These are phyloP conservation scores for Taurulus bubalis DNA, from an alignment of 2,113 vertebrate genomes.

Conservation along the genomic window DNA sequence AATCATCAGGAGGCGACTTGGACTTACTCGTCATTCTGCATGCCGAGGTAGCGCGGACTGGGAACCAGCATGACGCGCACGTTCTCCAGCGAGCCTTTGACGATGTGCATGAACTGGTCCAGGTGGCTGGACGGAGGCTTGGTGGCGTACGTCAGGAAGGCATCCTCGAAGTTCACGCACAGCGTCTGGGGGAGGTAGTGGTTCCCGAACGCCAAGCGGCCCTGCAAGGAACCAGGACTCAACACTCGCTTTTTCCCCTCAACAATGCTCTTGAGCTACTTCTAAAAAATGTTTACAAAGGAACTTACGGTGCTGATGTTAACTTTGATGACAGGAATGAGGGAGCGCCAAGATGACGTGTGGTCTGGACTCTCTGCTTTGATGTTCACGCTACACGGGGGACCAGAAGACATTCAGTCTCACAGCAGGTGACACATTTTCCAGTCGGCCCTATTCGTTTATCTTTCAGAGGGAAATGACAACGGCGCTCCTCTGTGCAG, in stretches of 20 bases:
- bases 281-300: not conserved
- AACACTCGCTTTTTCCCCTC: not conserved
- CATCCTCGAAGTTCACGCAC: slow-evolving; percentile 97
- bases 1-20: not conserved
- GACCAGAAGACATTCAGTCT: slow-evolving; percentile 13
- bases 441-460: not conserved
- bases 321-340: slow-evolving; percentile 98
- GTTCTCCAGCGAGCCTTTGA: slow-evolving; percentile 97
- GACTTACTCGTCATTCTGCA: slow-evolving; percentile 97
- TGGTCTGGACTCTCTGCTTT: slow-evolving; percentile 93
- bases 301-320: slow-evolving; percentile 93
- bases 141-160: slow-evolving; percentile 95
- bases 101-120: slow-evolving; percentile 98
- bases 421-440: not conserved
- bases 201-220: slow-evolving; percentile 97
- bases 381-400: slow-evolving; percentile 87
- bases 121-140: slow-evolving; percentile 99
- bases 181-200: slow-evolving; percentile 96
- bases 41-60: slow-evolving; percentile 94
- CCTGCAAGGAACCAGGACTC: slow-evolving; percentile 75
- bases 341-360: slow-evolving; percentile 95
- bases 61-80: slow-evolving; percentile 98
- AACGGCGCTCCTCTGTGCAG: not conserved
- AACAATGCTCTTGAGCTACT: not conserved
- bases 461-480: not conserved